Evolutionary conservation across 2,113 vertebrate genomes (phyloP).

Genomic region (Tautogolabrus adspersus): DNA sequence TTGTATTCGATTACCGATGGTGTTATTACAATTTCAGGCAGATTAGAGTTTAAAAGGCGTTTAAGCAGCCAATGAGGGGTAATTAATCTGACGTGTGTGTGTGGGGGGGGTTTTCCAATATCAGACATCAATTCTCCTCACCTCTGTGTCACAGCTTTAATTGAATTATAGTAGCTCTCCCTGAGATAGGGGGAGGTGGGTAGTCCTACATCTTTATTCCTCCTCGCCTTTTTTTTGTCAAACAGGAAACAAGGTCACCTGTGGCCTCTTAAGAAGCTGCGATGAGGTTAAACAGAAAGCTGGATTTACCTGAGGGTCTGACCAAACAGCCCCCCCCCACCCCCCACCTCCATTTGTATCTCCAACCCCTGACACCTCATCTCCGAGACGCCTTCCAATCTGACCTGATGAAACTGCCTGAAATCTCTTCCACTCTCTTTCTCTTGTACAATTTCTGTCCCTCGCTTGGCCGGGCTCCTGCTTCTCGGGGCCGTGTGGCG

Average conservation of each 20-base stretch:
- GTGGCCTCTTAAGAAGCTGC: slow-evolving; percentile 31
- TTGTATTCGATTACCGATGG: slow-evolving; percentile 70
- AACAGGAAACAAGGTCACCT: slow-evolving; percentile 51
- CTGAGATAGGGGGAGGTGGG: slow-evolving; percentile 47
- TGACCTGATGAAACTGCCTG: slow-evolving; percentile 76
- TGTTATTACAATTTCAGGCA: slow-evolving; percentile 71
- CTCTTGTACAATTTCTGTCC: slow-evolving; percentile 38
- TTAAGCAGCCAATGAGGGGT: slow-evolving; percentile 59
- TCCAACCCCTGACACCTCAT: neutral
- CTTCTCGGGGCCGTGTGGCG: slow-evolving; percentile 20
- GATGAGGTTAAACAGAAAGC: slow-evolving; percentile 42
- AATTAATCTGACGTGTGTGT: slow-evolving; percentile 59
- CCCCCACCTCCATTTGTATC: neutral
- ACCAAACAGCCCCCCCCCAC: slow-evolving; percentile 25
- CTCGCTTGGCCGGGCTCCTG: slow-evolving; percentile 42
- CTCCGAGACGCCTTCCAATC: slow-evolving; percentile 39
- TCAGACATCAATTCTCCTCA: slow-evolving; percentile 64
- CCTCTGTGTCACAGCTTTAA: slow-evolving; percentile 70
- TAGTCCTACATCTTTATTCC: slow-evolving; percentile 15
- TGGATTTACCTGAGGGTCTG: slow-evolving; percentile 37
- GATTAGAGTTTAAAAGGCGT: slow-evolving; percentile 70
- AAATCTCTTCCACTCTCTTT: slow-evolving; percentile 51
- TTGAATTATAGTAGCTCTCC: slow-evolving; percentile 69
- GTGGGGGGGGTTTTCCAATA: slow-evolving; percentile 49
- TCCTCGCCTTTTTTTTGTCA: neutral